Evolutionary conservation across 2,113 vertebrate species (phyloP).

Genomic region (Gasterosteus aculeatus): DNA sequence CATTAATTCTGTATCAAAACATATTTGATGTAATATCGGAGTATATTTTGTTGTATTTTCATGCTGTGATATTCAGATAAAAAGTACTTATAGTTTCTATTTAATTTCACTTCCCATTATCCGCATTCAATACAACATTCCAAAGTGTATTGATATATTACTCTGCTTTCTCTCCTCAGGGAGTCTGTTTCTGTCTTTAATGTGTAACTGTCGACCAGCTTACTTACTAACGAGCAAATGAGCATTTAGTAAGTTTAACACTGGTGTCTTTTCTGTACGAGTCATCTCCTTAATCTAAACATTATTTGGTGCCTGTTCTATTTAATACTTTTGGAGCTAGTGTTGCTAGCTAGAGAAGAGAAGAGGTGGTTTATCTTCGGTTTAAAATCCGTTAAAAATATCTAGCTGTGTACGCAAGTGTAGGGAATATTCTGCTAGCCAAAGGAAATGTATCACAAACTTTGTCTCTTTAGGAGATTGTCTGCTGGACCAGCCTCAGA

Average conservation of each 20-base stretch:
- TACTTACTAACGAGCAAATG: background rate
- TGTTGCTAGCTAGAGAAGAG: no score
- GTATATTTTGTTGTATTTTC: background rate
- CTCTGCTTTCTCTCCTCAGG: background rate
- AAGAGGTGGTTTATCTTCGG: no score
- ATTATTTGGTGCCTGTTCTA: constrained; percentile 12
- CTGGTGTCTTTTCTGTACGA: background rate
- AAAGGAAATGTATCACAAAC: background rate
- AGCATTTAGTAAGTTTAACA: constrained; percentile 8
- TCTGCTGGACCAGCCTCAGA: constrained; percentile 91
- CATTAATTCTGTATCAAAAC: background rate
- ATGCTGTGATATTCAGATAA: background rate
- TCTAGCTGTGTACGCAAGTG: background rate
- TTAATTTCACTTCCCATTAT: background rate
- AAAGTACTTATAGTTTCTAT: background rate
- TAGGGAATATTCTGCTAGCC: background rate
- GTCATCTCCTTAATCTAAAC: constrained; percentile 30
- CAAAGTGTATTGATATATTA: constrained; percentile 17
- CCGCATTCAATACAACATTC: constrained; percentile 18
- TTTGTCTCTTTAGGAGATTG: constrained; percentile 86
- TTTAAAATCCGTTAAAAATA: no score
- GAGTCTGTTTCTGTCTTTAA: constrained; percentile 5
- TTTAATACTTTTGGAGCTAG: no score
- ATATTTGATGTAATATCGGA: background rate
- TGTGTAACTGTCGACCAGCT: background rate